Percentiles rank a stretch among this genome's conserved stretches.
Evolutionary conservation across 2,888 invertebrate genomes (phyloP).

Genomic region (Mythimna albipuncta): DNA sequence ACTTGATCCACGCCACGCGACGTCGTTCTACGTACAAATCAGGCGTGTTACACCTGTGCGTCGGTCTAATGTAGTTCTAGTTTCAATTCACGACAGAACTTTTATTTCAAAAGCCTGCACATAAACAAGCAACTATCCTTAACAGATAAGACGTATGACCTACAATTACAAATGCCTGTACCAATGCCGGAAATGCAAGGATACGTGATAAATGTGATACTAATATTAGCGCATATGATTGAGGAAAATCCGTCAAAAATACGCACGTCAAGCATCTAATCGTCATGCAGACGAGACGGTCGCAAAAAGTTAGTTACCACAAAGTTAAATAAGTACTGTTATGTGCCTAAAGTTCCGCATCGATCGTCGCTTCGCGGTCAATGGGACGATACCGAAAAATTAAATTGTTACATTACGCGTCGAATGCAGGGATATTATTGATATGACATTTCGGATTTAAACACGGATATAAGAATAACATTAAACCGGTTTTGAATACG

Average conservation of each 20-base stretch:
- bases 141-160: constrained; percentile 13
- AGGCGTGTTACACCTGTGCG: no score
- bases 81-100: no score
- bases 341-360: constrained; percentile 45
- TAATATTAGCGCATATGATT: constrained; percentile 34
- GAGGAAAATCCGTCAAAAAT: constrained; percentile 59
- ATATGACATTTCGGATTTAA: no score
- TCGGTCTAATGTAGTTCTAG: no score
- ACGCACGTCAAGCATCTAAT: constrained; percentile 31
- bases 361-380: constrained; percentile 21
- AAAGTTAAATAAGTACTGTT: constrained; percentile 60
- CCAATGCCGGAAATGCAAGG: constrained; percentile 52
- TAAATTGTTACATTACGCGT: constrained; percentile 19
- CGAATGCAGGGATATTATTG: not conserved
- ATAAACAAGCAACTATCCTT: not conserved
- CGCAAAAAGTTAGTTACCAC: constrained; percentile 53
- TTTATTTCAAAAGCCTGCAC: no score
- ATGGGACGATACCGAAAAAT: constrained; percentile 32
- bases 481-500: no score
- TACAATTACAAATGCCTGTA: constrained; percentile 14
- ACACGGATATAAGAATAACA: no score
- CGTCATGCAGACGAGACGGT: constrained; percentile 34
- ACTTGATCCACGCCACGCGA: no score
- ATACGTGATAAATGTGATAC: constrained; percentile 39
- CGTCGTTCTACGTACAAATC: no score